Evolutionary conservation across 1,140 invertebrate species (phyloP), one percentile per base, ranked within the genome.

Genomic region (Drosophila subpulchrella): DNA sequence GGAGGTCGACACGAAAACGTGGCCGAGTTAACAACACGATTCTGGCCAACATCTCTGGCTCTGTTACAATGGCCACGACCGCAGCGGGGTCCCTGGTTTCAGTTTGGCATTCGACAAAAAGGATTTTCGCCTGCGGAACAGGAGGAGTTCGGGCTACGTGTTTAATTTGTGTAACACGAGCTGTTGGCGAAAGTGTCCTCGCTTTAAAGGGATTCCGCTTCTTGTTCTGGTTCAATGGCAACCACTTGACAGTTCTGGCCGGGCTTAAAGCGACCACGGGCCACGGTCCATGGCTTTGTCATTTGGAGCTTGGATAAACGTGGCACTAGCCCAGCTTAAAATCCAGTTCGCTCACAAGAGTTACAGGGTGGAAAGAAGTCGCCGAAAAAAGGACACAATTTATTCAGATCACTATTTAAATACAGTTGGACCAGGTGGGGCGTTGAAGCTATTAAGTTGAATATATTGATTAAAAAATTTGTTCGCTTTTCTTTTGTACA

Each of bases 141-240:
- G 15, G 38, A 56, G 15, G 44, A 54, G 44, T 54, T 6, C 38
- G 30, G 20, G 56, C 38, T 55, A 75, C 74, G 78, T 86, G 83
- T 86, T 86, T 81, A 86, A 86, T 85, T 86, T 86, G 82, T 78
- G 78, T 55, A 81, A 86, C 82, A 86, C 73, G 66, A 57, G 20
- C 70, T 50, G 50, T 50, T 20, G 67, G 27, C n/a, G 30, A 55
- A 63, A 63, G 60, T 60, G 39, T 56, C 48, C 65, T n/a, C 60
- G 42, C 44, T 68, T 17, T 36, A 47, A 60, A 73, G 42, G 50
- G 39, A 53, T 57, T 47, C 50, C 13, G 41, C 39, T 56, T 54
- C 55, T 56, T 66, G 48, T 65, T 63, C 42, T 55, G 57, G 57
- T 61, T 67, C 57, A 78, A 77, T 63, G 75, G 65, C 57, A 54